These are phyloP conservation scores for Hypena proboscidalis DNA, from an alignment of 2,888 invertebrate species.

Conservation along the genomic window DNA sequence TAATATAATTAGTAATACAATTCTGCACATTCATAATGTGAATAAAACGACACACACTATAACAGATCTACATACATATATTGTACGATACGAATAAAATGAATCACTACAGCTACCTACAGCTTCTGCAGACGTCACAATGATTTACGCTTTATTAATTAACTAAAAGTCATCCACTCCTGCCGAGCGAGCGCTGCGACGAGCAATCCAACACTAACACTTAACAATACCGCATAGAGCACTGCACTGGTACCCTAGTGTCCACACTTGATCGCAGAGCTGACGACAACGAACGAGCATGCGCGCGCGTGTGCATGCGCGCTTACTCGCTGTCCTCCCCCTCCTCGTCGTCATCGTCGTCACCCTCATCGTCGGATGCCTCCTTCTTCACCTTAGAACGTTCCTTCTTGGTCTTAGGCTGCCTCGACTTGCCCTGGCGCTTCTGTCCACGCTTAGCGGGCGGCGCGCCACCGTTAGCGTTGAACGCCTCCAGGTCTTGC, in stretches of 20 bases:
- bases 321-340: constrained; percentile 74
- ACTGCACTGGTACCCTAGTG: not conserved
- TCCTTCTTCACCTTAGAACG: constrained; percentile 58
- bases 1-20: not conserved
- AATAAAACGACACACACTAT: not conserved
- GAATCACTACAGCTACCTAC: constrained; percentile 3
- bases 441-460: constrained; percentile 75
- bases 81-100: constrained; percentile 7
- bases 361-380: constrained; percentile 79
- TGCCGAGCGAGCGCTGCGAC: not conserved
- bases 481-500: constrained; percentile 92
- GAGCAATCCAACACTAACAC: not conserved
- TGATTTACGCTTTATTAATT: no score
- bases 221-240: not conserved
- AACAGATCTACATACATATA: not conserved
- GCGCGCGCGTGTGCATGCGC: not conserved
- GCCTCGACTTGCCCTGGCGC: constrained; percentile 55
- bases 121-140: constrained; percentile 4
- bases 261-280: not conserved
- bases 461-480: constrained; percentile 87
- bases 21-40: not conserved
- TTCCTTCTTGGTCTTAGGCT: constrained; percentile 51
- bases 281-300: not conserved
- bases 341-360: constrained; percentile 81
- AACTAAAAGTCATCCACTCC: not conserved